Evolutionary conservation across 2,113 vertebrate genomes (phyloP).

Genomic region (Paratilapia polleni): DNA sequence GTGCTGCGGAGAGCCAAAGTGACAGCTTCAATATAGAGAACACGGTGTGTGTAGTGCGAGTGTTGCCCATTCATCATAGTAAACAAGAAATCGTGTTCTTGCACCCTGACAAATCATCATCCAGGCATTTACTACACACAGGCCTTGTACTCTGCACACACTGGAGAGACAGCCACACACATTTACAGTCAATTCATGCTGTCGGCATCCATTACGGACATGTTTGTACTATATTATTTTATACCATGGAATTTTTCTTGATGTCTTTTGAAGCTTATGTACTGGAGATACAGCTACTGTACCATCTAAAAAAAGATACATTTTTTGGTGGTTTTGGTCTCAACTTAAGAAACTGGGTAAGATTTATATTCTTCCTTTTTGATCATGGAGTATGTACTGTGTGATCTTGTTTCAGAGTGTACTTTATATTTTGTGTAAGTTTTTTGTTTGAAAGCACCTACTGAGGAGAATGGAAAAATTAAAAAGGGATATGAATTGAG

Average conservation of each 20-base stretch:
- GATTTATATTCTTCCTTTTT: background rate
- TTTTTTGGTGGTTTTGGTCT: background rate
- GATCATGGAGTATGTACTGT: background rate
- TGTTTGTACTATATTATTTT: slow-evolving; percentile 55
- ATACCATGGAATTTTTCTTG: slow-evolving; percentile 39
- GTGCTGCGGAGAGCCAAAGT: slow-evolving; percentile 64
- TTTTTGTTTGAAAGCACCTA: background rate
- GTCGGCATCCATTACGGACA: slow-evolving; percentile 54
- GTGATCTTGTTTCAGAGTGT: background rate
- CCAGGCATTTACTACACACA: slow-evolving; percentile 62
- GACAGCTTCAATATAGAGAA: slow-evolving; percentile 74
- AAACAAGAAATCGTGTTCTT: slow-evolving; percentile 76
- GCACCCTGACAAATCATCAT: slow-evolving; percentile 77
- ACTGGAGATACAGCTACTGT: background rate
- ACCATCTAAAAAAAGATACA: background rate
- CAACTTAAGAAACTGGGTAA: background rate
- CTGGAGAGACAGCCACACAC: slow-evolving; percentile 47
- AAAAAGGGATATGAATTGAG: background rate
- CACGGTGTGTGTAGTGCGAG: slow-evolving; percentile 53
- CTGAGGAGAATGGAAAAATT: background rate
- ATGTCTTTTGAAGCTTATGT: slow-evolving; percentile 25
- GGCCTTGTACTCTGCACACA: slow-evolving; percentile 32
- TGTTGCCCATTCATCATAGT: slow-evolving; percentile 80
- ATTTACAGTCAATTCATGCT: slow-evolving; percentile 58
- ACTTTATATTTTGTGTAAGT: background rate